These are phyloP conservation scores for Bostrychus sinensis DNA, from an alignment of 2,113 vertebrate species.

Conservation along the genomic window DNA sequence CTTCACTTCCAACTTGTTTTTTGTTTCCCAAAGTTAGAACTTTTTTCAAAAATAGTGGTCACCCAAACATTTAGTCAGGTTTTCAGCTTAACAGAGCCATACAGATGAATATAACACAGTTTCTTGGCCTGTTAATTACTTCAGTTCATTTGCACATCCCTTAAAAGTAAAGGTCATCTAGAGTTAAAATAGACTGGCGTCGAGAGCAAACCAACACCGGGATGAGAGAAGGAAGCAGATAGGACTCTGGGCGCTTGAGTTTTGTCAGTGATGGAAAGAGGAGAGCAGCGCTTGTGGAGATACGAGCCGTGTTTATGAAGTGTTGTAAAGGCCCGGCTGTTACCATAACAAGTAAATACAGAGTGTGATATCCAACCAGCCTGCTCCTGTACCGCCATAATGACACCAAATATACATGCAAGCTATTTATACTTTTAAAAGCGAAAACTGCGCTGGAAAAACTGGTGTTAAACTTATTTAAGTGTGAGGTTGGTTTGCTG, in stretches of 20 bases:
- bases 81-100: not conserved
- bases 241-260: not conserved
- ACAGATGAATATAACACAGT: not conserved
- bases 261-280: conserved; percentile 8
- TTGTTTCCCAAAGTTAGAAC: too few relatives aligned
- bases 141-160: not conserved
- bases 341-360: conserved; percentile 59
- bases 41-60: too few relatives aligned
- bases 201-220: not conserved
- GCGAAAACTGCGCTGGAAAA: conserved; percentile 1
- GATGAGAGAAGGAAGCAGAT: conserved; percentile 8
- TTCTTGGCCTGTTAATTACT: not conserved
- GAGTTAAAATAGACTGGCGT: not conserved
- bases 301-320: conserved; percentile 25
- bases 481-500: not conserved
- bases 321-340: conserved; percentile 27
- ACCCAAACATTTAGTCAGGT: not conserved
- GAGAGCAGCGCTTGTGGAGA: conserved; percentile 12
- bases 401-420: conserved; percentile 37
- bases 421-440: conserved; percentile 39
- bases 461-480: not conserved
- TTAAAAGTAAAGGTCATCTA: not conserved
- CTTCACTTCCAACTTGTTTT: too few relatives aligned
- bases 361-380: conserved; percentile 28
- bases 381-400: conserved; percentile 26